These are phyloP conservation scores for Paraescarpia echinospica DNA, from an alignment of 1,140 invertebrate species.

Conservation along the genomic window DNA sequence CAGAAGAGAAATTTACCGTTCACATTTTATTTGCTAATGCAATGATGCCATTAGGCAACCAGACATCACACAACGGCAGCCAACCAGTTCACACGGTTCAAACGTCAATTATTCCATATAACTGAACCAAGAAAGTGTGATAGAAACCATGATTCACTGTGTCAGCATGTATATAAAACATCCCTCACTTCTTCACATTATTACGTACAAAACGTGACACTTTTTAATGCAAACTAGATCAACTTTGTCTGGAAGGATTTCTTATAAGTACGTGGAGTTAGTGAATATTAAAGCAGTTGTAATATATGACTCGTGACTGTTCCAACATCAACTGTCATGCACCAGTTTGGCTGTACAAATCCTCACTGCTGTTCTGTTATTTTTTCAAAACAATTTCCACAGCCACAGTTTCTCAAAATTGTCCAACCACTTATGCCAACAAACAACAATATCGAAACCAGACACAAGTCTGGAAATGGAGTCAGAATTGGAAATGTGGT, in stretches of 20 bases:
- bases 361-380: background rate
- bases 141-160: background rate
- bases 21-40: background rate
- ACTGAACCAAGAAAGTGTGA: background rate
- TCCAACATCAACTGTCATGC: background rate
- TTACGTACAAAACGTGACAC: background rate
- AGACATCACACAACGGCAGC: background rate
- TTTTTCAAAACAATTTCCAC: background rate
- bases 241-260: background rate
- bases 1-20: background rate
- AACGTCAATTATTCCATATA: background rate
- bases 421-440: background rate
- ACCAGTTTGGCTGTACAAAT: background rate
- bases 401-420: background rate
- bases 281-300: background rate
- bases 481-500: too few relatives aligned
- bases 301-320: background rate
- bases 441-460: too few relatives aligned
- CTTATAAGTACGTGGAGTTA: background rate
- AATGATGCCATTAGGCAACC: background rate
- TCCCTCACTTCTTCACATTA: background rate
- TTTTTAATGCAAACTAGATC: background rate
- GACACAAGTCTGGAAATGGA: too few relatives aligned
- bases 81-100: background rate
- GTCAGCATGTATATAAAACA: background rate